These are phyloP conservation scores for Venustaconcha ellipsiformis DNA, from an alignment of 1,140 invertebrate species.

Conservation along the genomic window DNA sequence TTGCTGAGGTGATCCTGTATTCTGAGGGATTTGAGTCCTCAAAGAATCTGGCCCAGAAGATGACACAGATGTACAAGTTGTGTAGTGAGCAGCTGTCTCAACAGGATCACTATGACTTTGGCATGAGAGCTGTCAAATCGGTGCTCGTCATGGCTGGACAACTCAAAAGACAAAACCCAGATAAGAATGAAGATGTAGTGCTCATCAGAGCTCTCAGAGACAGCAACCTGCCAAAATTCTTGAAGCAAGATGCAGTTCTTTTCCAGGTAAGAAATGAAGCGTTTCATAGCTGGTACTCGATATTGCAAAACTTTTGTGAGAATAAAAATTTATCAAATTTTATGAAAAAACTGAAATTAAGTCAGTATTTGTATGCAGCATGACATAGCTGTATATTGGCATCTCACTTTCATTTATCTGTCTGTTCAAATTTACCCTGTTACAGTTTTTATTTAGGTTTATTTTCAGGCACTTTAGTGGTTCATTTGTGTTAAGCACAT, in stretches of 20 bases:
- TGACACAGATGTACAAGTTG: conserved; percentile 92
- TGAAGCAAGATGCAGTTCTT: conserved; percentile 67
- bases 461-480: too few relatives aligned
- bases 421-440: too few relatives aligned
- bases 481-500: too few relatives aligned
- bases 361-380: too few relatives aligned
- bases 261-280: conserved; percentile 59
- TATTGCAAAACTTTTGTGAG: too few relatives aligned
- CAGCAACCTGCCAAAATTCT: conserved; percentile 70
- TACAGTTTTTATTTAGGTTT: too few relatives aligned
- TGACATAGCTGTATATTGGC: too few relatives aligned
- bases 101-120: conserved; percentile 93
- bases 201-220: conserved; percentile 69
- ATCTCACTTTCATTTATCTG: too few relatives aligned
- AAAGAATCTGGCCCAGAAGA: conserved; percentile 86
- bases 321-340: too few relatives aligned
- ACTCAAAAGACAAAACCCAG: conserved; percentile 69
- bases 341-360: too few relatives aligned
- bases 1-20: conserved; percentile 92
- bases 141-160: conserved; percentile 71
- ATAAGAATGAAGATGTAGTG: conserved; percentile 69
- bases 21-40: conserved; percentile 92
- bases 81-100: conserved; percentile 93
- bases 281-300: too few relatives aligned
- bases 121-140: conserved; percentile 82